Base-by-base conservation (phyloP, 37 sponge, comb jelly and placozoan species). In the Beroe ovata region DNA sequence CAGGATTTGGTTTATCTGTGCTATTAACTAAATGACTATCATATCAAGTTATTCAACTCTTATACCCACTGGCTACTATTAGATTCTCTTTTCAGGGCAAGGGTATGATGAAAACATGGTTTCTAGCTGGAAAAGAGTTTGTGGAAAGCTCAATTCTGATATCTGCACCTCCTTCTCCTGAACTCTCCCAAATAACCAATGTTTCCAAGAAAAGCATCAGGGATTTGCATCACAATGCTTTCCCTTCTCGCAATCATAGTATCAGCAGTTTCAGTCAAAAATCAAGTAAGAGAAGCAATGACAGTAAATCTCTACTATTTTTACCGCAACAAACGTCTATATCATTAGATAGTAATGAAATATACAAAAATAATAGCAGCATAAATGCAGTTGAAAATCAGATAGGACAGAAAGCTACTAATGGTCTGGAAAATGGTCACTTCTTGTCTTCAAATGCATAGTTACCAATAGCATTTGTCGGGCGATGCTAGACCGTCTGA, bases 41-140 rank as follows among this genome's bases (percentile, higher is more conserved):
- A 16, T 58, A 58, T 58, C 59, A n/a, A n/a, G n/a, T n/a, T n/a
- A n/a, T n/a, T n/a, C n/a, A n/a, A n/a, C n/a, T n/a, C n/a, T n/a
- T n/a, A n/a, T n/a, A n/a, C n/a, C n/a, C n/a, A n/a, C n/a, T n/a
- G n/a, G n/a, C n/a, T n/a, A n/a, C n/a, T n/a, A n/a, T n/a, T n/a
- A 3, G 34, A 25, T 25, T 36, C 38, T 19, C 28, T 54, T 37
- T 64, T n/a, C 60, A 93, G 93, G 93, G 93, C 0, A 93, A 92
- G 89, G 93, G 93, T 8, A 28, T 91, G 35, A 93, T 93, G 93
- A 84, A 69, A 58, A 93, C 93, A 0, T 93, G 47, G 60, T 93
- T 91, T 90, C 90, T 93, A 18, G 1, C 29, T 2, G 88, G 90
- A 0, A 93, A 88, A 38, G 90, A 90, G 41, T 20, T 32, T 18